Conservation (phyloP, 2,888 invertebrate species). For the Ormyrus labotus region DNA sequence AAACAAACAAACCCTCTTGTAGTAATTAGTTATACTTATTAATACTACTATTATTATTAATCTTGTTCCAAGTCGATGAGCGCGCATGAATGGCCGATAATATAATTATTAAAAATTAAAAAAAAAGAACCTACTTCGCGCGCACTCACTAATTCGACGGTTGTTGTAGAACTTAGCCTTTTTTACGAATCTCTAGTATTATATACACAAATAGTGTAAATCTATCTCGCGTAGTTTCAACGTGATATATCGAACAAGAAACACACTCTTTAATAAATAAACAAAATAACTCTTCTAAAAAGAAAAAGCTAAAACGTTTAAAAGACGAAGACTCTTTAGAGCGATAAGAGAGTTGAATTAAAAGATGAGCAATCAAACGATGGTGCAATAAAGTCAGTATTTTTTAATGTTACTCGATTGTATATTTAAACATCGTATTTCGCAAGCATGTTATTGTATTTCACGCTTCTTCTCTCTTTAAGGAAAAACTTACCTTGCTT, state of each 20-base stretch:
- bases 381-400: slow-evolving; percentile 62
- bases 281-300: not conserved
- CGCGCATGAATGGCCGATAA: slow-evolving; percentile 1
- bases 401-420: slow-evolving; percentile 54
- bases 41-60: slow-evolving; percentile 44
- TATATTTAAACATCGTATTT: slow-evolving; percentile 31
- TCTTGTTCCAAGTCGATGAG: slow-evolving; percentile 55
- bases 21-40: slow-evolving; percentile 23
- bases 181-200: slow-evolving; percentile 63
- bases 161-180: slow-evolving; percentile 63
- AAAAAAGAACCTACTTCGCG: slow-evolving; percentile 2
- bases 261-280: slow-evolving; percentile 26
- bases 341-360: slow-evolving; percentile 23
- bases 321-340: slow-evolving; percentile 21
- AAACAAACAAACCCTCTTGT: slow-evolving; percentile 24
- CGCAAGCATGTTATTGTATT: slow-evolving; percentile 26
- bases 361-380: slow-evolving; percentile 59
- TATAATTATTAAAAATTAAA: slow-evolving; percentile 6
- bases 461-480: slow-evolving; percentile 6
- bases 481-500: not conserved
- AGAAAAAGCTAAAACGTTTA: slow-evolving; percentile 1
- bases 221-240: slow-evolving; percentile 46
- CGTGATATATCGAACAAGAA: slow-evolving; percentile 40
- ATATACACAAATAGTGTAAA: slow-evolving; percentile 56
- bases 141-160: slow-evolving; percentile 47